Base-by-base conservation (phyloP, 2,888 invertebrate genomes). In the Halictus quadricinctus region DNA sequence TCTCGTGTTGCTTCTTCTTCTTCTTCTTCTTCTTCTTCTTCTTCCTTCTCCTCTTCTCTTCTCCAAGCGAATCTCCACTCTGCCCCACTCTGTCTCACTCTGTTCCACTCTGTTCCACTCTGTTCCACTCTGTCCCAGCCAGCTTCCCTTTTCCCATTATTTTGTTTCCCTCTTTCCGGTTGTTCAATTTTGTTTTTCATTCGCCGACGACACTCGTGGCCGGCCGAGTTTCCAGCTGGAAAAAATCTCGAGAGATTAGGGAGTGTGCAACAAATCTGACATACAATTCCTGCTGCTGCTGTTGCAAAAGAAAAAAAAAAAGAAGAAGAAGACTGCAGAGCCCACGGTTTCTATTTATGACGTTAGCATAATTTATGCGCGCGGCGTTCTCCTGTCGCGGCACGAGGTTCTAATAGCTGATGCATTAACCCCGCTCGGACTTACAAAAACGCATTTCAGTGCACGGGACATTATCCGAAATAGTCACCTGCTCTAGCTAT, bases 111-210 rank as follows among this genome's bases (percentile, higher is more conserved):
- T n/a, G 54, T 54, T 8, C 54, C 54, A 7, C 21, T 54, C 54
- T 7, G 54, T n/a, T 46, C 69, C 73, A 21, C 74, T 2, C 10
- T 5, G 15, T 12, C 18, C 48, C 29, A 15, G 3, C 21, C 36
- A 50, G 8, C 5, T 50, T 70, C 43, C 50, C 70, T 58, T 73
- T 58, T 75, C 15, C 41, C 41, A 60, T 75, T 15, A 15, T 80
- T 76, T 69, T 13, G 29, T 79, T 60, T 36, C 77, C 15, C n/a
- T 58, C 41, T 21, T 43, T 70, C 46, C 76, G 60, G 72, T 48
- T 50, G 76, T 76, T 74, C 76, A 69, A 79, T 75, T 83, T 83
- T 76, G 54, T 70, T 84, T 74, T 77, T 77, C 60, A 58, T 66
- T 64, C 64, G 29, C 43, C n/a, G 29, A 76, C 58, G 50, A 25